Evolutionary conservation across 2,113 vertebrate genomes (phyloP).

Genomic region (Tetrax tetrax): DNA sequence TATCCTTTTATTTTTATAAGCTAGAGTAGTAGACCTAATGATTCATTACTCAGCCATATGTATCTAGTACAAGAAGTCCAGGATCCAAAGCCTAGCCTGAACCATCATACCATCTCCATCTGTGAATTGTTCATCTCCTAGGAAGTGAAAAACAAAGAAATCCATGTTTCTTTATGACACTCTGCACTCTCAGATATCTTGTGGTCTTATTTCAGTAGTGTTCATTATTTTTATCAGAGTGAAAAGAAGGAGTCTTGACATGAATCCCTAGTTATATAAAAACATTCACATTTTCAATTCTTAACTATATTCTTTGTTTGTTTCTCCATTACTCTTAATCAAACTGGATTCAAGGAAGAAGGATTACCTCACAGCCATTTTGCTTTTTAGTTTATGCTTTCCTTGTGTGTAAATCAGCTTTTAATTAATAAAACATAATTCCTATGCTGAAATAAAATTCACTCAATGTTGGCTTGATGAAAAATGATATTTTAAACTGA

Average conservation of each 20-base stretch:
- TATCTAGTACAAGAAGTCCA: background rate
- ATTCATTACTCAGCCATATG: constrained; percentile 24
- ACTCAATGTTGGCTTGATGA: background rate
- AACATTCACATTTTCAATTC: background rate
- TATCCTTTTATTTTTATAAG: background rate
- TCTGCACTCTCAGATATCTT: background rate
- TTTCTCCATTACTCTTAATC: background rate
- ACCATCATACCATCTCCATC: background rate
- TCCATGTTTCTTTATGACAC: background rate
- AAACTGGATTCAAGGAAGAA: background rate
- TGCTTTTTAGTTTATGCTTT: background rate
- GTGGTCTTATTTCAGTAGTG: background rate
- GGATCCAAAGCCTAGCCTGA: background rate
- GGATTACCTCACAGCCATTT: fast-evolving
- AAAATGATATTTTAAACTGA: background rate
- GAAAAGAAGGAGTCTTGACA: background rate
- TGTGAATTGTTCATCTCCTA: background rate
- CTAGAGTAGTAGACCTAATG: background rate
- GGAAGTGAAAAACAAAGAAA: background rate
- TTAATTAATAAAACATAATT: background rate
- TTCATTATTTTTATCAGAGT: background rate
- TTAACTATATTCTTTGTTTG: background rate
- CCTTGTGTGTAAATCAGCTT: background rate
- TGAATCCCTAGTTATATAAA: background rate
- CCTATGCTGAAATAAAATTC: background rate